Percentiles rank a stretch among this genome's conserved stretches.
Evolutionary conservation across 1,140 invertebrate species (phyloP).

Genomic region (Eufriesea mexicana): DNA sequence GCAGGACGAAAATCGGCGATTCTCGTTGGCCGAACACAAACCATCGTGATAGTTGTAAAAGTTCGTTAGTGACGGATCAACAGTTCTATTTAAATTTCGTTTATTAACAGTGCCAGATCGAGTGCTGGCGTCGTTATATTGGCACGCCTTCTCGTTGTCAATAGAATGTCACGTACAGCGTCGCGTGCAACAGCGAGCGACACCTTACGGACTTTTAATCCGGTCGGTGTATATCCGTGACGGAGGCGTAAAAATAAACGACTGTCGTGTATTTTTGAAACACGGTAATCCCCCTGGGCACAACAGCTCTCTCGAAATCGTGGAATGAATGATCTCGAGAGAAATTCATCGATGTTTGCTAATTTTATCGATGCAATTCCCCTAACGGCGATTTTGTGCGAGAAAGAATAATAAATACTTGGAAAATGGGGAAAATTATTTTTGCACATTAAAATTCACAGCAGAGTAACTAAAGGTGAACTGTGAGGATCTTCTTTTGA

Average conservation of each 20-base stretch:
- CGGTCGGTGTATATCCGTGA: not conserved
- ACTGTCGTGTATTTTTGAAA: not conserved
- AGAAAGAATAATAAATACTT: not conserved
- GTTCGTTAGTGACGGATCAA: conserved; percentile 53
- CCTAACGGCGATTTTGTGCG: not conserved
- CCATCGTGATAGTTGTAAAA: conserved; percentile 26
- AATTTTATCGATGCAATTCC: too few species aligned
- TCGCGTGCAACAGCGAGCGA: not conserved
- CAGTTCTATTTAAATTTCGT: conserved; percentile 41
- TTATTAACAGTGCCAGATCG: conserved; percentile 37
- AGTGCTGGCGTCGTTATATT: not conserved
- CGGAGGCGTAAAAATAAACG: not conserved
- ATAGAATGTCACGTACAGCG: conserved; percentile 27
- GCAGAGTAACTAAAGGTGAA: too few species aligned
- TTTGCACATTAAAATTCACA: not conserved
- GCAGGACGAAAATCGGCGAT: not conserved
- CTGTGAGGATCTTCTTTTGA: too few species aligned
- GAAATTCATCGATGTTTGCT: too few species aligned
- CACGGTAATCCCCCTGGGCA: not conserved
- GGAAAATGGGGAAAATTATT: not conserved
- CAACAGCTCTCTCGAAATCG: not conserved
- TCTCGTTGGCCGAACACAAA: not conserved
- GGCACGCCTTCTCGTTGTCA: conserved; percentile 40
- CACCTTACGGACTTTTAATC: conserved; percentile 22
- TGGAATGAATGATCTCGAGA: not conserved